Base-by-base conservation (phyloP, 2,888 invertebrate genomes). In the Drosophila barbarae region DNA sequence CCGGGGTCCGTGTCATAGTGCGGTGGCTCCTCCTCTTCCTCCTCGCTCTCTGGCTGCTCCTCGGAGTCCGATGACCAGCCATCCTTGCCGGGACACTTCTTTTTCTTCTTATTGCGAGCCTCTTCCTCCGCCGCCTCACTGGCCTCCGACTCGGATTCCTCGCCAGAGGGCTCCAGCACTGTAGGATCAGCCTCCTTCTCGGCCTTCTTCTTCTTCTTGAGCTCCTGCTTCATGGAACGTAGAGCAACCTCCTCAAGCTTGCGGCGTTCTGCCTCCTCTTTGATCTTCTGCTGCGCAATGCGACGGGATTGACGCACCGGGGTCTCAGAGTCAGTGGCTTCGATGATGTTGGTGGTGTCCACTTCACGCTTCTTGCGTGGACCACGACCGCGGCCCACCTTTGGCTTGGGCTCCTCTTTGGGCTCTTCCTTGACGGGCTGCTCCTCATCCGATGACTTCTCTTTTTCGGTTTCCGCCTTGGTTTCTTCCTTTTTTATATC, bases 201-300 rank as follows among this genome's bases (percentile, higher is more conserved):
- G 3, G 88, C 87, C 65, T 89, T 89, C 69, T 90, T 90, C 69
- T 89, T 90, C 57, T 92, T 92, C 84, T 91, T 92, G 51, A 92
- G 91, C 76, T 93, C 93, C 76, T 92, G 92, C 77, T 94, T 93
- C 72, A 93, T 90, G 52, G 93, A 92, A 3, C 92, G 90, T 44
- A 94, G 83, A 0, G 94, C 91, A n/a, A 94, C 92, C 78, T 95
- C 95, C 81, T 96, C 95, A 52, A 93, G 88, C 69, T 94, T 92
- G 12, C 94, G 90, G 1, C 94, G 89, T 67, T 96, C 95, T 0
- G 95, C 95, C 87, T 96, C 95, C 85, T 96, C 96, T 73, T 93
- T 94, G 63, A 96, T 95, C 88, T 96, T 95, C 83, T 95, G 91
- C 88, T 96, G 96, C 0, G 96, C 97, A 76, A 97, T 95, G 65